These are phyloP conservation scores for Conistra vaccinii DNA, from an alignment of 2,888 invertebrate genomes.

Conservation along the genomic window DNA sequence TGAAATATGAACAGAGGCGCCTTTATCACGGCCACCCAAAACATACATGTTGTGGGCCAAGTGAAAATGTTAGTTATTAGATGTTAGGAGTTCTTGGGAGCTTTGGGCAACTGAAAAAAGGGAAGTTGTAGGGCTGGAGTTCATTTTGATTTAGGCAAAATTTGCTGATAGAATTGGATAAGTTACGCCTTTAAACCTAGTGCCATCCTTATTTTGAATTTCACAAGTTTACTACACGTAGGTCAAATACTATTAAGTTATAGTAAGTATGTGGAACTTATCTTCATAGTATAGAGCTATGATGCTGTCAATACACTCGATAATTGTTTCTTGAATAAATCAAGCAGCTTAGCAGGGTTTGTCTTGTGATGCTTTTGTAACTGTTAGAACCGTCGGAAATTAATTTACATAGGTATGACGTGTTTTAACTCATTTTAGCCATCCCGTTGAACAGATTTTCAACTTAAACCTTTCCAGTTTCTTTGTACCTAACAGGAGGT, in stretches of 20 bases:
- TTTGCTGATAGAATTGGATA: not conserved
- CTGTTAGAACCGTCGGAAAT: not conserved
- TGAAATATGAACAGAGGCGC: constrained; percentile 81
- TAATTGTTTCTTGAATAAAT: not conserved
- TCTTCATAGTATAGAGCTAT: not conserved
- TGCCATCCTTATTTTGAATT: not conserved
- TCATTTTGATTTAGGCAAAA: not conserved
- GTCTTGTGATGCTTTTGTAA: not conserved
- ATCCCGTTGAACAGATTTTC: not conserved
- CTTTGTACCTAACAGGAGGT: not conserved
- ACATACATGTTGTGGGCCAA: constrained; percentile 78
- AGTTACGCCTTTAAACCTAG: not conserved
- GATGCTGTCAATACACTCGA: not conserved
- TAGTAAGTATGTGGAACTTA: not conserved
- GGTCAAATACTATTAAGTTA: not conserved
- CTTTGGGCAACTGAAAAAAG: not conserved
- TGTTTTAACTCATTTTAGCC: not conserved
- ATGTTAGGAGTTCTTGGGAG: constrained; percentile 24
- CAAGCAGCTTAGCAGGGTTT: not conserved
- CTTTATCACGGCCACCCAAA: constrained; percentile 80
- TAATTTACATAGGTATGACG: not conserved
- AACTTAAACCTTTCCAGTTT: not conserved
- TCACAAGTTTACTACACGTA: not conserved
- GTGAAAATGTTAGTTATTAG: constrained; percentile 53
- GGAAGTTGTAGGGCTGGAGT: not conserved